phyloP scores from a whole-genome alignment of 2,888 invertebrate species.

The Drosophila crucigera region DNA sequence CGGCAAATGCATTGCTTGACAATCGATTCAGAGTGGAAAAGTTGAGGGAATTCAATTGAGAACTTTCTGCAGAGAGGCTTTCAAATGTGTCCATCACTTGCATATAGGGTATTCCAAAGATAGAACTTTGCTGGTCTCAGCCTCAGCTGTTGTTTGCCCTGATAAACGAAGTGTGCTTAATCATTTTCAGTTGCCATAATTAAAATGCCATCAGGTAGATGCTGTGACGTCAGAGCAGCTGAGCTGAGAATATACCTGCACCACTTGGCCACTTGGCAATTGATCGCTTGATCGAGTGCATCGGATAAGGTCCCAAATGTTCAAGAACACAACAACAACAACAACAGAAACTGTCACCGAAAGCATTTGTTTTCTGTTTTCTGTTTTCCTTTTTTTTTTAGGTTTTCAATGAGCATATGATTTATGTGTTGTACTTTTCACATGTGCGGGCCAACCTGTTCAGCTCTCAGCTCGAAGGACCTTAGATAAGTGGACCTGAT shows the following conservation, averaged over 20 bases:
- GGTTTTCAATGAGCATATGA: slow-evolving; percentile 49
- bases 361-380: slow-evolving; percentile 3
- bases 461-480: slow-evolving; percentile 1
- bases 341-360: slow-evolving; percentile 47
- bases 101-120: not conserved
- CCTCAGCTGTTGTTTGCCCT: slow-evolving; percentile 46
- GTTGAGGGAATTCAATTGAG: not conserved
- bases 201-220: slow-evolving; percentile 82
- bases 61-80: not conserved
- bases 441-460: slow-evolving; percentile 33
- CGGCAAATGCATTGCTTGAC: not conserved
- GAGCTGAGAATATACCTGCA: slow-evolving; percentile 47
- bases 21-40: not conserved
- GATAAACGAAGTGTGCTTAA: slow-evolving; percentile 53
- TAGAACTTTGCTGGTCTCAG: not conserved
- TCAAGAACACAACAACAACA: not conserved
- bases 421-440: slow-evolving; percentile 40
- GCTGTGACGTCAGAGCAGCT: slow-evolving; percentile 55
- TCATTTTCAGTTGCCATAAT: slow-evolving; percentile 67
- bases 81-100: not conserved
- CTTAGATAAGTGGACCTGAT: slow-evolving; percentile 36
- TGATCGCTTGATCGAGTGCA: slow-evolving; percentile 49
- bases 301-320: slow-evolving; percentile 47
- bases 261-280: slow-evolving; percentile 30
- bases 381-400: not conserved